phyloP scores from a whole-genome alignment of 2,888 invertebrate species.

The Reticulitermes lucifugus region DNA sequence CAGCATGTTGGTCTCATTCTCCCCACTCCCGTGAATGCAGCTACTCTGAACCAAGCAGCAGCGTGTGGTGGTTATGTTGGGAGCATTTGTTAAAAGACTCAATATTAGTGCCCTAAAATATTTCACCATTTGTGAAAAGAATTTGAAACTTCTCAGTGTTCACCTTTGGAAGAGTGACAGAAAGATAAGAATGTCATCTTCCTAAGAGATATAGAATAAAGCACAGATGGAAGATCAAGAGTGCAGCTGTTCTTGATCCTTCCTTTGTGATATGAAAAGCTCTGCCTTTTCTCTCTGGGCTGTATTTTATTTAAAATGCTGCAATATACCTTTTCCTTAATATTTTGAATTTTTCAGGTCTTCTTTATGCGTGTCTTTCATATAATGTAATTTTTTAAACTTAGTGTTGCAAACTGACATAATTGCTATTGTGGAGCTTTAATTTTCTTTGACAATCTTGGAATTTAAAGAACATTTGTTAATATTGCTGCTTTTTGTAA shows the following conservation, averaged over 20 bases:
- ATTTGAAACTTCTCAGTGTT: neutral
- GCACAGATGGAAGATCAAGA: neutral
- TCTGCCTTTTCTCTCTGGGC: neutral
- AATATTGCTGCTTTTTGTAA: constrained; percentile 45
- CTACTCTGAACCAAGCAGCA: neutral
- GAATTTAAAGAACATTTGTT: constrained; percentile 40
- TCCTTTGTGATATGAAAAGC: neutral
- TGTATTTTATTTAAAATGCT: neutral
- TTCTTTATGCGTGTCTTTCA: neutral
- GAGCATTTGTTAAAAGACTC: neutral
- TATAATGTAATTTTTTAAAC: neutral
- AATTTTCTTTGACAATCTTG: constrained; percentile 37
- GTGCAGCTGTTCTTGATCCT: neutral
- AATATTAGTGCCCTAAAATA: neutral
- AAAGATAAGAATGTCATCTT: neutral
- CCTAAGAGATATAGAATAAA: neutral
- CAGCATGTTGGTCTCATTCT: neutral
- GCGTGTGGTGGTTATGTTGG: neutral
- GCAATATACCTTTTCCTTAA: neutral
- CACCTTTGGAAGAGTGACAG: neutral
- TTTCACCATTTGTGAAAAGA: no score
- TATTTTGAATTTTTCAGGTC: neutral
- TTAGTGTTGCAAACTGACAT: constrained; percentile 6
- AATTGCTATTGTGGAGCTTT: constrained; percentile 23
- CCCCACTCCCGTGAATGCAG: neutral